phyloP scores from a whole-genome alignment of 2,113 vertebrate genomes.

The Megaceryle torquata region DNA sequence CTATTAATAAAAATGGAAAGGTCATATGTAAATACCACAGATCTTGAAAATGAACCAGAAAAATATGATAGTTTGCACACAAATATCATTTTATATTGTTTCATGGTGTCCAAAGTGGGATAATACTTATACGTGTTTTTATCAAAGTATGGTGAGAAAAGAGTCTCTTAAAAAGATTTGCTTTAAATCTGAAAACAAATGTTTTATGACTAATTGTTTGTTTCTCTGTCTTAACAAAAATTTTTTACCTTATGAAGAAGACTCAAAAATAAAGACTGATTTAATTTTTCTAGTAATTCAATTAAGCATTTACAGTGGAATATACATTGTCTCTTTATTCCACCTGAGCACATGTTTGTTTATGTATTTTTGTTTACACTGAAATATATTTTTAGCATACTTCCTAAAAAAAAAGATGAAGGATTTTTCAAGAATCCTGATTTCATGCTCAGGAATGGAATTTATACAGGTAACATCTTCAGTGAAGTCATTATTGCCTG shows the following conservation, averaged over 20 bases:
- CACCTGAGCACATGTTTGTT: background rate
- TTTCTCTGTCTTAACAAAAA: conserved; percentile 53
- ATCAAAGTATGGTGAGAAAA: background rate
- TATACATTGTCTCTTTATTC: background rate
- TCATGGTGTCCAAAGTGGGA: conserved; percentile 49
- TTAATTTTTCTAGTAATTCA: conserved; percentile 42
- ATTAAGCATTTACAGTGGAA: background rate
- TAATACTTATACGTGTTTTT: conserved; percentile 24
- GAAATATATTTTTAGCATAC: background rate
- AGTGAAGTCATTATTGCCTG: background rate
- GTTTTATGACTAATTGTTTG: conserved; percentile 55
- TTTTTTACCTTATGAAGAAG: conserved; percentile 48
- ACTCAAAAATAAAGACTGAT: conserved; percentile 23
- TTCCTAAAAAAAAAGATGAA: background rate
- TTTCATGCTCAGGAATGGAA: background rate
- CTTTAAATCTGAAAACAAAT: conserved; percentile 48
- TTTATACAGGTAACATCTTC: background rate
- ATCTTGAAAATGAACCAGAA: conserved; percentile 74
- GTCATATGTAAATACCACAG: conserved; percentile 79
- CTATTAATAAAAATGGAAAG: conserved; percentile 82
- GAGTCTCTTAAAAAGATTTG: conserved; percentile 52
- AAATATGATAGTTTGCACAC: conserved; percentile 66
- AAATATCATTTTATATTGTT: conserved; percentile 66
- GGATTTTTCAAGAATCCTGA: background rate
- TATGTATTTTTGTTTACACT: background rate